Base-by-base conservation (phyloP, 2,797 vertebrate species). In the Epinephelus awoara region DNA sequence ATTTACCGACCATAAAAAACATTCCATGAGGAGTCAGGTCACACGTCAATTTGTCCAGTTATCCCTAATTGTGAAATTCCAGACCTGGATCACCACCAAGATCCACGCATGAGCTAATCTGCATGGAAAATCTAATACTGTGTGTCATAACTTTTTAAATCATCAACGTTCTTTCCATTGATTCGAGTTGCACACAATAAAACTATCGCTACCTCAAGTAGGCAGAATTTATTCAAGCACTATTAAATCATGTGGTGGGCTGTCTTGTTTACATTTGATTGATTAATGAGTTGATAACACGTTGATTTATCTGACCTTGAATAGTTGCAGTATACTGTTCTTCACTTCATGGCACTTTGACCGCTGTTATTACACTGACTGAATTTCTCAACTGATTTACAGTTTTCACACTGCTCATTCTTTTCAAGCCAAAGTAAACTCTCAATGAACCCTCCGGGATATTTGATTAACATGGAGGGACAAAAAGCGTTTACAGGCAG, bases 251-350 rank as follows among this genome's bases (percentile, higher is more conserved):
- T 23, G 18, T 23, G 11, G 21, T 18, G 18, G 14, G 44, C 14
- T 15, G 9, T 38, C 10, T 18, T 63, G 1, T 64, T 67, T 64
- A 1, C 58, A 34, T 56, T 19, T 14, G 25, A 66, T 58, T 64
- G 6, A 54, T 72, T 49, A 69, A 72, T 67, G 19, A 66, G 21
- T 67, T 73, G 34, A 72, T 79, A 82, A 75, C 17, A 18, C 2
- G 14, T 25, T 21, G 50, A 67, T 50, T 55, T 12, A 65, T 57
- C 27, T 42, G 70, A 58, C 71, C 49, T 79, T 70, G 46, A 61
- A 15, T 58, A n/a, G 23, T 25, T 42, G 25, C 51, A 58, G 17
- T 42, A 38, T 19, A 3, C 1, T 61, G 25, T 34, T 3, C 3
- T 47, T 65, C n/a, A 56, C 42, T 50, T 76, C 40, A 52, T 15